Percentiles rank a stretch among this genome's conserved stretches.
These are phyloP conservation scores for Toxonevra muliebris DNA, from an alignment of 2,888 invertebrate species.

Conservation along the genomic window DNA sequence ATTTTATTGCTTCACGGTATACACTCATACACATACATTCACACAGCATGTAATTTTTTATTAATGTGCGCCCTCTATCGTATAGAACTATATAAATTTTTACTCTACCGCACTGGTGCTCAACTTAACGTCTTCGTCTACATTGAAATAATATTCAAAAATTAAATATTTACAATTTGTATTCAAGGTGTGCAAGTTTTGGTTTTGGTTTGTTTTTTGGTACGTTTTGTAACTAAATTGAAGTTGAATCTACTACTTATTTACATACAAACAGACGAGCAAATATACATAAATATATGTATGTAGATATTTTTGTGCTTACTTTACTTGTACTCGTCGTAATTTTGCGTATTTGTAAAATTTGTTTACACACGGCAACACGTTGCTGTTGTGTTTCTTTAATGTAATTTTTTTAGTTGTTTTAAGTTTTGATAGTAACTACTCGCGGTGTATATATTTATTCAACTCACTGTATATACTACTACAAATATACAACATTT, in stretches of 20 bases:
- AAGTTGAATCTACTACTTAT: no score
- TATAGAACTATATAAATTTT: no score
- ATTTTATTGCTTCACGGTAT: slow-evolving; percentile 3
- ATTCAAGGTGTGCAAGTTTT: slow-evolving; percentile 42
- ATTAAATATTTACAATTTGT: slow-evolving; percentile 39
- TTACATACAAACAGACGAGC: no score
- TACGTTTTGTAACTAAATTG: no score
- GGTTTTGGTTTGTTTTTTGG: neutral
- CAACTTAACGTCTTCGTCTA: neutral
- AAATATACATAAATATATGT: neutral
- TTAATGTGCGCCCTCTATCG: neutral
- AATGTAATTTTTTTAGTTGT: slow-evolving; percentile 9
- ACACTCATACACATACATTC: slow-evolving; percentile 5
- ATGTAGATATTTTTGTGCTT: no score
- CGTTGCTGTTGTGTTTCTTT: neutral
- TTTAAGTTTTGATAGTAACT: neutral
- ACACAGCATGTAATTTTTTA: neutral
- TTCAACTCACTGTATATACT: no score
- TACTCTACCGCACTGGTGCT: slow-evolving; percentile 1
- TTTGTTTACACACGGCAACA: slow-evolving; percentile 21
- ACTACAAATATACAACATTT: neutral
- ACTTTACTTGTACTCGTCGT: neutral
- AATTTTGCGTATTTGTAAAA: neutral
- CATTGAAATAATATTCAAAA: slow-evolving; percentile 15
- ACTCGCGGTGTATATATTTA: no score